Evolutionary conservation across 1,140 invertebrate genomes (phyloP), one percentile per base, ranked within the genome.

Genomic region (Trypoxylus dichotomus): DNA sequence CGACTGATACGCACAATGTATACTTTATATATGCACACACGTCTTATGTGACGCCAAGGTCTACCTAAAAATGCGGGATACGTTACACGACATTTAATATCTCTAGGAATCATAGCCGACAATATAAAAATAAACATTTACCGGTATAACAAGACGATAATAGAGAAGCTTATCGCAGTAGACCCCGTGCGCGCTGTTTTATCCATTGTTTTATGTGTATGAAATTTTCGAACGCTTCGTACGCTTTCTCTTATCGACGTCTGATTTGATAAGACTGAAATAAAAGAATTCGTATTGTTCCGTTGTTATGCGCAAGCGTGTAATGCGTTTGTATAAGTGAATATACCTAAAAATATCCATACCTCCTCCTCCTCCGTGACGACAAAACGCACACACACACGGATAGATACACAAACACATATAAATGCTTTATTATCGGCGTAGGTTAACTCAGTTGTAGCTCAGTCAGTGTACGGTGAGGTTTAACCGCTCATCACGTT

Each of bases 381-480:
- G 60, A 21, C 60, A 63, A 19, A 25, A 27, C 60, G 19, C 60
- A 63, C 47, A 21, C 47, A 13, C 47, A 58, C 19, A 63, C 21
- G 24, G 21, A 63, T n/a, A n/a, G n/a, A n/a, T n/a, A n/a, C 6
- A 63, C 60, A 63, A 2, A 63, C 13, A 27, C 25, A 63, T 63
- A 63, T 63, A 63, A 63, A 63, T 63, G 47, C 15, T 63, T 63
- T 63, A 63, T 63, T 63, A 63, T 63, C 60, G 60, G 19, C 60
- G 21, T 27, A 21, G 60, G 15, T 63, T 21, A n/a, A 63, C 5
- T 63, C 60, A 63, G 60, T 63, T 27, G 60, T 63, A 25, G 60
- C 24, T 63, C 60, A 58, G 19, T 15, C 54, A 11, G 13, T 63
- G 60, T 11, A 24, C 21, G 25, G 60, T 63, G 60, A 63, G 43